Percentiles rank a stretch among this genome's conserved stretches.
Conservation (phyloP, 1,140 invertebrate species). For the Ceratina calcarata region DNA sequence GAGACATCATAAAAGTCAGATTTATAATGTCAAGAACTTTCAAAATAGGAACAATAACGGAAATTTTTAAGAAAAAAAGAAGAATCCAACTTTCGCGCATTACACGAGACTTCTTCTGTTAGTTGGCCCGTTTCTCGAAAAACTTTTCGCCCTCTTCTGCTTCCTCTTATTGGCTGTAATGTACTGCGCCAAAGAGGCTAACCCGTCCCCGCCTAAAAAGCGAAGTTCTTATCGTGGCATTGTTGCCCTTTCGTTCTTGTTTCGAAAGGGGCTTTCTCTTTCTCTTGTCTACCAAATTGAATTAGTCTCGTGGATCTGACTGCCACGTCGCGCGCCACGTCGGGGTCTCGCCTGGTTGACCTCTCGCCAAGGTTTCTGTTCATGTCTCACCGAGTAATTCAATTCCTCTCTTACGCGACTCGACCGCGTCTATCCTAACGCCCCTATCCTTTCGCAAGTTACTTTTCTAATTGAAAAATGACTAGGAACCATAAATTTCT, state of each 20-base stretch:
- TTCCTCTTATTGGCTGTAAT: conserved; percentile 16
- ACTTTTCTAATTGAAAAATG: not conserved
- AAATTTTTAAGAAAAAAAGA: not conserved
- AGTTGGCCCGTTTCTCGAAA: not conserved
- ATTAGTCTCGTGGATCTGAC: conserved; percentile 43
- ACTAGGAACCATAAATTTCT: not conserved
- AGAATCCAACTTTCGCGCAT: not conserved
- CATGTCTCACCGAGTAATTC: conserved; percentile 8
- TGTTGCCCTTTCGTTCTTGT: conserved; percentile 43
- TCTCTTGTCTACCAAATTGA: conserved; percentile 48
- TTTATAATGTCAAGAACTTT: no score
- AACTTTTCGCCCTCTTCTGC: conserved; percentile 10
- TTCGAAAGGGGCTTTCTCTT: not conserved
- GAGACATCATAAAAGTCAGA: no score
- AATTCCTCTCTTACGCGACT: conserved; percentile 28
- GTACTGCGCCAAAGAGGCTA: conserved; percentile 24
- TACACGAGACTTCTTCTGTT: conserved; percentile 17
- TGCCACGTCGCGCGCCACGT: not conserved
- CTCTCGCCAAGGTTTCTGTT: not conserved
- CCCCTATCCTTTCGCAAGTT: not conserved
- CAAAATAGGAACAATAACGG: not conserved
- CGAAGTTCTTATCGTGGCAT: conserved; percentile 53
- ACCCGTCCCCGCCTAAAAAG: conserved; percentile 33
- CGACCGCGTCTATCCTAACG: not conserved
- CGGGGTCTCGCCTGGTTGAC: conserved; percentile 24